Evolutionary conservation across 1,140 invertebrate species (phyloP), one percentile per base, ranked within the genome.

Genomic region (Pomacea maculata): DNA sequence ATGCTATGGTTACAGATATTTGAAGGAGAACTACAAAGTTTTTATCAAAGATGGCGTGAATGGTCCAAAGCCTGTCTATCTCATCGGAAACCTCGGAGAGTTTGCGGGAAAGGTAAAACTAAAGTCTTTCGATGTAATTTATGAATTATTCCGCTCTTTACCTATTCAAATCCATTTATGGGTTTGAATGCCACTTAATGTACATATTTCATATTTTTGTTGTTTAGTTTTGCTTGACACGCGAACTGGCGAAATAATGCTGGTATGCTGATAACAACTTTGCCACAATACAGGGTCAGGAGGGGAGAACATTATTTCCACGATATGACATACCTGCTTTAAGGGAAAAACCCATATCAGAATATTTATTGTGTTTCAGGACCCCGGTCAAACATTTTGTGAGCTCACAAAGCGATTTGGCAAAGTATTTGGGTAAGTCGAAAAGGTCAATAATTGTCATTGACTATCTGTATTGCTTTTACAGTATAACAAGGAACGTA

Each of bases 361-460:
- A 17, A 61, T 61, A 54, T 67, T 21, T 55, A 29, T 70, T 12
- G 14, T 70, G 54, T 85, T 86, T 68, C 79, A 85, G 84, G 75
- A 79, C 67, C 82, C 85, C 11, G 61, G 84, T 57, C 74, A 82
- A 10, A 82, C 82, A 9, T 85, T 86, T 75, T 77, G 81, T 21
- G 57, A 76, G 55, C 85, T 82, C 82, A 81, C 79, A 72, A 81
- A 80, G 45, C 81, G 54, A 21, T 86, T 82, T 72, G 85, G 85
- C 75, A 83, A 84, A 55, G 75, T 86, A 8, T 86, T 78, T 74
- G 85, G 85, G 85, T 86, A 81, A 74, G 81, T 75, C 12, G 29
- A 25, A 34, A 29, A 61, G 10, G 17, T 12, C 19, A 6, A 52
- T 15, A 79, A 55, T 70, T 63, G 19, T 45, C 61, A 45, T 34